Evolutionary conservation across 2,113 vertebrate species (phyloP).

Genomic region (Python bivittatus): DNA sequence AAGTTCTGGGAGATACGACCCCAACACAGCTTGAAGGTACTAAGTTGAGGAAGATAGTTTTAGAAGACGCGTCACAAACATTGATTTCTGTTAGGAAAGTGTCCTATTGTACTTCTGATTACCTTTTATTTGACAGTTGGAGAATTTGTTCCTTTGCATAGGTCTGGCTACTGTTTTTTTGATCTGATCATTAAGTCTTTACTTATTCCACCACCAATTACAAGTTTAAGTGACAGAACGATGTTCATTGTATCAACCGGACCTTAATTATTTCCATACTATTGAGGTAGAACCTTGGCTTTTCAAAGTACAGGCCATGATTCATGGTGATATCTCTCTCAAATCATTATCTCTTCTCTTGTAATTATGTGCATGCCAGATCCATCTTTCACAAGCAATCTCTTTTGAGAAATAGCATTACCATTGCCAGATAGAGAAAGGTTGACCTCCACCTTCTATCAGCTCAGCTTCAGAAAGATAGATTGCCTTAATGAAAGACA

Average conservation of each 20-base stretch:
- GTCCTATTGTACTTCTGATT: background rate
- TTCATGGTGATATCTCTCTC: background rate
- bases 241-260: background rate
- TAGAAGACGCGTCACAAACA: background rate
- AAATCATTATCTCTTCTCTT: background rate
- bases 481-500: slow-evolving; percentile 41
- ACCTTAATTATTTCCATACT: background rate
- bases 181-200: background rate
- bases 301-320: background rate
- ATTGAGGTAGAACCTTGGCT: background rate
- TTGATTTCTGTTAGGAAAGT: background rate
- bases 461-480: slow-evolving; percentile 45
- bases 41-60: background rate
- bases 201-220: background rate
- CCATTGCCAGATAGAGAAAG: slow-evolving; percentile 30
- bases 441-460: slow-evolving; percentile 34
- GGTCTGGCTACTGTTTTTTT: background rate
- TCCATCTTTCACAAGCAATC: background rate
- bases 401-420: background rate
- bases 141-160: background rate
- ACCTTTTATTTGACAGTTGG: background rate
- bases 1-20: background rate
- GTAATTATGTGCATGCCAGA: background rate
- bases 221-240: background rate
- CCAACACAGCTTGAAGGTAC: background rate